These are phyloP conservation scores for Coregonus suidteri DNA, from an alignment of 2,797 vertebrate species.

Conservation along the genomic window DNA sequence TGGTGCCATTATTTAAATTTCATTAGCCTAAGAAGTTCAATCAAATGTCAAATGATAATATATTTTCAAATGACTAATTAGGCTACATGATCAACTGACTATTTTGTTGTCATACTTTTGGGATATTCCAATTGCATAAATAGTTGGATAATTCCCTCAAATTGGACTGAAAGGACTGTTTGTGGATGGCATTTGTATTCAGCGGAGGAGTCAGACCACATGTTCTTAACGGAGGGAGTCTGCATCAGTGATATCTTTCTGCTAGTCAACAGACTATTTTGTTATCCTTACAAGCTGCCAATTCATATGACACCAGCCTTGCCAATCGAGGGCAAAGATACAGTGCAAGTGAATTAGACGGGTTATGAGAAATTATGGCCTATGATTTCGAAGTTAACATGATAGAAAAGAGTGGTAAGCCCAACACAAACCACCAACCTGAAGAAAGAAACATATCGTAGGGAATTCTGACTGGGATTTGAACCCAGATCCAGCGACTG, in stretches of 20 bases:
- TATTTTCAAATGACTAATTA: not conserved
- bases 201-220: constrained; percentile 15
- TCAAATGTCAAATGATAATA: not conserved
- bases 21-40: no score
- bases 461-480: no score
- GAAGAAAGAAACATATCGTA: no score
- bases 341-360: no score
- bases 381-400: no score
- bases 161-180: constrained; percentile 3
- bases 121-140: not conserved
- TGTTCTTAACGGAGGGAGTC: constrained; percentile 8
- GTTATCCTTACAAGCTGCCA: constrained; percentile 40
- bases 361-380: no score
- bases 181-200: constrained; percentile 25
- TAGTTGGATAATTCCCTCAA: constrained; percentile 3
- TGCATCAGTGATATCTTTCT: constrained; percentile 37
- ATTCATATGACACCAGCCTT: not conserved
- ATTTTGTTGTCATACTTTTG: no score
- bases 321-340: no score
- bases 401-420: no score
- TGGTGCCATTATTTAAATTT: no score
- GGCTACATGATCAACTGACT: not conserved
- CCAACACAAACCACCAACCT: no score
- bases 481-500: no score
- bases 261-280: constrained; percentile 45